Percentiles rank a stretch among this genome's conserved stretches.
These are phyloP conservation scores for Hyperoodon ampullatus DNA, from an alignment of 2,113 vertebrate genomes.

Conservation along the genomic window DNA sequence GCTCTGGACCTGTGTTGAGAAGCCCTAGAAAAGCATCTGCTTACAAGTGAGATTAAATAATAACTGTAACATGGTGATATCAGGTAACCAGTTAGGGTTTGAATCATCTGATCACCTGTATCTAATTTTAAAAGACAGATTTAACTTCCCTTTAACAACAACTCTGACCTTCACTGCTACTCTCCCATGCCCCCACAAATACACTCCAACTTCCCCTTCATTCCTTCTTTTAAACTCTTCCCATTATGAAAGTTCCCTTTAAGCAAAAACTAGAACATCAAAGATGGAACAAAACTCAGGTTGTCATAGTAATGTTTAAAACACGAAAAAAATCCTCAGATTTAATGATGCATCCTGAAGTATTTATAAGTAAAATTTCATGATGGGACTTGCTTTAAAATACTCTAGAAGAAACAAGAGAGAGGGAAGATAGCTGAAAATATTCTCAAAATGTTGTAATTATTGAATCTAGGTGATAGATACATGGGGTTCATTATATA, in stretches of 20 bases:
- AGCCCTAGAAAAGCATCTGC: constrained; percentile 18
- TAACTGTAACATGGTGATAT: background rate
- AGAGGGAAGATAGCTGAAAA: background rate
- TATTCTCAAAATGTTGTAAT: constrained; percentile 25
- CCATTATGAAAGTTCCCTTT: constrained; percentile 32
- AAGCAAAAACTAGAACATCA: constrained; percentile 41
- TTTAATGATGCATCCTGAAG: constrained; percentile 13
- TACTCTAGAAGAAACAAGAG: background rate
- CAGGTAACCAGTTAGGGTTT: background rate
- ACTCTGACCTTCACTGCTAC: background rate
- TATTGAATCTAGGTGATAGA: background rate
- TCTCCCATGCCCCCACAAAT: background rate
- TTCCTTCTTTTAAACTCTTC: background rate
- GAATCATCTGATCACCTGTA: background rate
- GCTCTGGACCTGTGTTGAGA: background rate
- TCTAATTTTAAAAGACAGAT: background rate
- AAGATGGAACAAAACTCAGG: constrained; percentile 11
- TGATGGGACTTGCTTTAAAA: constrained; percentile 3
- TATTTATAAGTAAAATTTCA: constrained; percentile 46
- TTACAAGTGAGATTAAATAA: constrained; percentile 43
- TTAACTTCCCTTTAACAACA: constrained; percentile 1
- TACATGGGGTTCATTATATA: background rate
- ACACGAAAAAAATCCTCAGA: background rate
- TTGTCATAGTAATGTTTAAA: background rate
- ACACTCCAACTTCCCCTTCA: background rate